Conservation (phyloP, 1,140 invertebrate species). For the Bemisia tabaci region DNA sequence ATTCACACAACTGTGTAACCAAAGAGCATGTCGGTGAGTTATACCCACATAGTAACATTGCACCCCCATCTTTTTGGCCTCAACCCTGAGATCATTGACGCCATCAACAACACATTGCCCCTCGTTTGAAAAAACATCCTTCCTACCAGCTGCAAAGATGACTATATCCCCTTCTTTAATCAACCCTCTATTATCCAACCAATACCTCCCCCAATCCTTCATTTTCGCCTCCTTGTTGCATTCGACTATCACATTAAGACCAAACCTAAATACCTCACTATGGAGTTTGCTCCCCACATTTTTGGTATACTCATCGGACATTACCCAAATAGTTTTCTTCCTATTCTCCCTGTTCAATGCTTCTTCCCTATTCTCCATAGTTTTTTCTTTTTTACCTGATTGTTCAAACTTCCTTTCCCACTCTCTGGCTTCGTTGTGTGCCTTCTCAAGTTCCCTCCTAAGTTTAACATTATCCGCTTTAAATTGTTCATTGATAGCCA, state of each 20-base stretch:
- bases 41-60: background rate
- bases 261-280: background rate
- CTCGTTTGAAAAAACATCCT: background rate
- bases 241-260: background rate
- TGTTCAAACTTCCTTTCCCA: too few relatives aligned
- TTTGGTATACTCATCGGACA: background rate
- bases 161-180: background rate
- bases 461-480: too few relatives aligned
- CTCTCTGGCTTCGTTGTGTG: too few relatives aligned
- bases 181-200: too few relatives aligned
- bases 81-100: background rate
- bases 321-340: background rate
- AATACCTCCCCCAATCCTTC: too few relatives aligned
- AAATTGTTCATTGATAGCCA: too few relatives aligned
- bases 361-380: background rate
- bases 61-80: background rate
- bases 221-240: background rate
- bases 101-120: background rate
- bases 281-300: background rate
- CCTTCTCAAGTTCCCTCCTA: too few relatives aligned
- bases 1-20: background rate
- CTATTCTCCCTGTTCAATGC: background rate
- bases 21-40: background rate
- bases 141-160: background rate
- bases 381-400: background rate